Conservation (phyloP, 2,113 vertebrate genomes). For the Chaetops frenatus region DNA sequence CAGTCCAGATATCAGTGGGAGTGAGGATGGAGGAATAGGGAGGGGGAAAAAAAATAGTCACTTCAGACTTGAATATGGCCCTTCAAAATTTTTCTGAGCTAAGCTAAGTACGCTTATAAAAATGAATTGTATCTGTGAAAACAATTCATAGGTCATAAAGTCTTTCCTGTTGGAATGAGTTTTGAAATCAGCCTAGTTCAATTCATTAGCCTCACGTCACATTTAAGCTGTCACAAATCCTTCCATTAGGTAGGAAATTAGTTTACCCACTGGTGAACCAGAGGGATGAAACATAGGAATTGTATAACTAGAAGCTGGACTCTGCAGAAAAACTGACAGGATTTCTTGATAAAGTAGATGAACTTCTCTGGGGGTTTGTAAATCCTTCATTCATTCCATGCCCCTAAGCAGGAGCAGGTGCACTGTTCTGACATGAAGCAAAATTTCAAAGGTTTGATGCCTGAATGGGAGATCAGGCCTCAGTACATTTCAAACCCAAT, state of each 20-base stretch:
- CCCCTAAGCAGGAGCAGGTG: not conserved
- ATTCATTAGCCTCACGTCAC: constrained; percentile 45
- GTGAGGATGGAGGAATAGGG: not conserved
- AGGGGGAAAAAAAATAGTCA: not conserved
- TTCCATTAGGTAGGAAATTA: constrained; percentile 51
- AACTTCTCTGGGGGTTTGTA: not conserved
- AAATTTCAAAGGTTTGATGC: constrained; percentile 40
- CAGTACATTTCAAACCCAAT: not conserved
- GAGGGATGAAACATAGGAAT: constrained; percentile 1
- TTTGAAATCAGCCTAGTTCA: constrained; percentile 41
- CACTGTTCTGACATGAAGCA: constrained; percentile 33
- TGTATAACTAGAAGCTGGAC: not conserved
- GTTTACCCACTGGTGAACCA: constrained; percentile 22
- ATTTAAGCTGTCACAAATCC: constrained; percentile 38
- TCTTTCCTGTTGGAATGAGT: constrained; percentile 4
- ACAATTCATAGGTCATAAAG: not conserved
- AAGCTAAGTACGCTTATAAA: not conserved
- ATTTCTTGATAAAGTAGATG: constrained; percentile 16
- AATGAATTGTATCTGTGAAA: not conserved
- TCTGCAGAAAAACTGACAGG: constrained; percentile 10
- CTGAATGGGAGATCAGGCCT: not conserved
- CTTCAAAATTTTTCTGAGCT: not conserved
- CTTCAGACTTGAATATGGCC: not conserved
- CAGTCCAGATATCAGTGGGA: not conserved
- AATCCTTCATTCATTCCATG: constrained; percentile 21